Evolutionary conservation across 2,888 invertebrate species (phyloP).

Genomic region (Clistopyga incitator): DNA sequence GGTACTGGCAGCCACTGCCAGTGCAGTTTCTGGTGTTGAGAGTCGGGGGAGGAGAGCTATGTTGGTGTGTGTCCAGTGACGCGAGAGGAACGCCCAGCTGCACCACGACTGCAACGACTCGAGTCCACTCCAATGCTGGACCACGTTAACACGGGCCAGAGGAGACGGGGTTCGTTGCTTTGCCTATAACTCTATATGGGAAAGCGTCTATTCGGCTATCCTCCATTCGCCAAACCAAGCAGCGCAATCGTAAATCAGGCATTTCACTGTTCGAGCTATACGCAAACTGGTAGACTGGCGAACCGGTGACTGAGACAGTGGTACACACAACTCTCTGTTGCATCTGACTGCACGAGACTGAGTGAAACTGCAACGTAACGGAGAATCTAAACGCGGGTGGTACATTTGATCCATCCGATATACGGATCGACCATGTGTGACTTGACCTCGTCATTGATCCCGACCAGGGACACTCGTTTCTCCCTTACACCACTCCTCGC

Average conservation of each 20-base stretch:
- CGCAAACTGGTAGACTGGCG: conserved; percentile 12
- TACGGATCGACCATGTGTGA: conserved; percentile 12
- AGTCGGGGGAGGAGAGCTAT: conserved; percentile 13
- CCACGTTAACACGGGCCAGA: conserved; percentile 27
- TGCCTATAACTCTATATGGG: conserved; percentile 19
- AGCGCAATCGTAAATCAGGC: conserved; percentile 71
- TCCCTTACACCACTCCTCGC: neutral
- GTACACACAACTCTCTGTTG: neutral
- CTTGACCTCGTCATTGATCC: neutral
- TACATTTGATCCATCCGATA: conserved; percentile 11
- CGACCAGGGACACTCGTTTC: neutral
- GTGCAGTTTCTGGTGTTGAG: conserved; percentile 15
- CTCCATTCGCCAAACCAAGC: conserved; percentile 54
- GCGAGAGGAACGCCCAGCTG: conserved; percentile 26
- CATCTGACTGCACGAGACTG: neutral
- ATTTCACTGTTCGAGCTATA: conserved; percentile 64
- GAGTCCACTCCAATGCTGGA: conserved; percentile 23
- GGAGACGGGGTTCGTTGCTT: conserved; percentile 39
- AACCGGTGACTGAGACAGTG: conserved; percentile 9
- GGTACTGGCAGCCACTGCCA: conserved; percentile 16
- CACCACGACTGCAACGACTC: conserved; percentile 39
- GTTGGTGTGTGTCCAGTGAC: conserved; percentile 15
- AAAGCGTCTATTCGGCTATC: conserved; percentile 34
- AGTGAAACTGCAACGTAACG: neutral
- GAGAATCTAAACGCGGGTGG: neutral